phyloP scores from a whole-genome alignment of 2,797 vertebrate genomes.

The Platyrinchus mystaceus region DNA sequence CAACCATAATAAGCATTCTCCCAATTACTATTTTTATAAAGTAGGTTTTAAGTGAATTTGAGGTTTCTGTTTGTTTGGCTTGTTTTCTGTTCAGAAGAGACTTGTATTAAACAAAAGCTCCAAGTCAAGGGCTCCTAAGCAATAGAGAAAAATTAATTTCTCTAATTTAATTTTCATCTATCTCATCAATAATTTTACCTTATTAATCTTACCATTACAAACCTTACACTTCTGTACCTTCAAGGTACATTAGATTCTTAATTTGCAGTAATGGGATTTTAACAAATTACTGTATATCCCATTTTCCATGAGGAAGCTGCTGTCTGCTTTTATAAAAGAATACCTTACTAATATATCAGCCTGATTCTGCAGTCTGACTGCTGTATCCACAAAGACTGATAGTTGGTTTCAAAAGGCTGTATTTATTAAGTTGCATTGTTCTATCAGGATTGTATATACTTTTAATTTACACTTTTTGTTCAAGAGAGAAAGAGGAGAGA shows the following conservation, averaged over 20 bases:
- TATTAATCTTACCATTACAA: neutral
- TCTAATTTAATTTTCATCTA: neutral
- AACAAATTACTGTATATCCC: neutral
- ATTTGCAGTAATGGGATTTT: neutral
- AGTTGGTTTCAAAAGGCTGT: neutral
- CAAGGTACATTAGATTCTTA: neutral
- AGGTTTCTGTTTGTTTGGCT: neutral
- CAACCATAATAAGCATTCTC: accelerated
- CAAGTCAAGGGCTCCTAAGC: neutral
- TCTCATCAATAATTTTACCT: neutral
- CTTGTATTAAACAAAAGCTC: neutral
- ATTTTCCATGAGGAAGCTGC: neutral
- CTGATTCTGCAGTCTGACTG: neutral
- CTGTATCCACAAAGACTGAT: neutral
- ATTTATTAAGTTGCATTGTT: neutral
- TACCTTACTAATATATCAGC: neutral
- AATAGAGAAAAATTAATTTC: neutral
- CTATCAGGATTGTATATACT: neutral
- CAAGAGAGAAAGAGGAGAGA: neutral
- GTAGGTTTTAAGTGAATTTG: neutral
- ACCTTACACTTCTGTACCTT: neutral
- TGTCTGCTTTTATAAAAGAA: neutral
- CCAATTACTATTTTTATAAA: neutral
- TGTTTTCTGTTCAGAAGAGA: neutral
- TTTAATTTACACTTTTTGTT: neutral